A percentile compares a stretch with the other conserved stretches of the same genome.
Conservation (phyloP, 2,888 invertebrate genomes). For the Thymelicus sylvestris region DNA sequence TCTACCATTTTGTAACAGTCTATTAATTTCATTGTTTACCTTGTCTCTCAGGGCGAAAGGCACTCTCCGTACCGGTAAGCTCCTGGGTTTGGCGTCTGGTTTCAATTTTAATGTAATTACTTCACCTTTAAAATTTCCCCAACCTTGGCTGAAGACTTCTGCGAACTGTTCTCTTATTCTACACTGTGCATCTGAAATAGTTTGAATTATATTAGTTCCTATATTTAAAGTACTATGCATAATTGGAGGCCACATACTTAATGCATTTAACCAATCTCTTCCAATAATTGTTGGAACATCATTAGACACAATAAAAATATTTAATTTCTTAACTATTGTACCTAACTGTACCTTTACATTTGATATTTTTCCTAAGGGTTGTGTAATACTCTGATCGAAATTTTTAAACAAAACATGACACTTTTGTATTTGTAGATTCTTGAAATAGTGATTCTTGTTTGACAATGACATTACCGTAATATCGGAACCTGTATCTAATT, state of each 20-base stretch:
- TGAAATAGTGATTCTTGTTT: background rate
- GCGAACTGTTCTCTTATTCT: constrained; percentile 27
- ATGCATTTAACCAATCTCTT: background rate
- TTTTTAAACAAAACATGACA: constrained; percentile 2
- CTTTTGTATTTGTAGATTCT: background rate
- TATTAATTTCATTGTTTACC: constrained; percentile 21
- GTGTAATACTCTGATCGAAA: background rate
- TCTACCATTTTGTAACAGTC: background rate
- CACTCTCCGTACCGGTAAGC: background rate
- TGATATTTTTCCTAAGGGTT: background rate
- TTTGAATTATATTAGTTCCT: background rate
- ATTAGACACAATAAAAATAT: background rate
- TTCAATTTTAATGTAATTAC: constrained; percentile 27
- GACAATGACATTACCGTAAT: background rate
- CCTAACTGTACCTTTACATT: background rate
- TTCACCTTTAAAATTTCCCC: constrained; percentile 31
- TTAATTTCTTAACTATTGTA: background rate
- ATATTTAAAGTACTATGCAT: too few relatives aligned
- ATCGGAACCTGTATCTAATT: constrained; percentile 1
- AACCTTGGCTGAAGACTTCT: constrained; percentile 39
- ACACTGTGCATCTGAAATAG: constrained; percentile 10
- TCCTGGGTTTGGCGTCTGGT: constrained; percentile 16
- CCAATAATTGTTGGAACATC: background rate
- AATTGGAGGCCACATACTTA: background rate
- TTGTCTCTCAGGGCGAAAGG: constrained; percentile 18